Percentiles rank a stretch among this genome's conserved stretches.
Conservation (phyloP, 2,888 invertebrate genomes). For the Andrena hattorfiana region DNA sequence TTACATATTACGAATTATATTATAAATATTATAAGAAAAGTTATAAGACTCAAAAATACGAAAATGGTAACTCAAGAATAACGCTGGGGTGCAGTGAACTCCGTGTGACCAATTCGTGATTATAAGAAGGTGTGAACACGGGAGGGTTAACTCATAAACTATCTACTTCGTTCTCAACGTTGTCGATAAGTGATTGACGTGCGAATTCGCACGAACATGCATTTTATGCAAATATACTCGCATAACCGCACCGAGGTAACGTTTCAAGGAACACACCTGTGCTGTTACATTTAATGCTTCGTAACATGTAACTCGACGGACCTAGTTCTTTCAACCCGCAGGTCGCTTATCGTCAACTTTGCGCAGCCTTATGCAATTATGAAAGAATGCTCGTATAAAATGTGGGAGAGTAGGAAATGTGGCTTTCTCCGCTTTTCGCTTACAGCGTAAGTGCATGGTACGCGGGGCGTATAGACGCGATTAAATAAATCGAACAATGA, state of each 20-base stretch:
- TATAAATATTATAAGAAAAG: too few species aligned
- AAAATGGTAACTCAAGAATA: too few species aligned
- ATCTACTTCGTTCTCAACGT: background rate
- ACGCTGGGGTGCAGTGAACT: too few species aligned
- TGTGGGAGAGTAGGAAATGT: constrained; percentile 25
- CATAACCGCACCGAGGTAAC: background rate
- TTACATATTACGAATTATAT: too few species aligned
- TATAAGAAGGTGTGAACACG: too few species aligned
- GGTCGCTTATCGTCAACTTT: background rate
- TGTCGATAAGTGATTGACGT: background rate
- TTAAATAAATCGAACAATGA: constrained; percentile 39
- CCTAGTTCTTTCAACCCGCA: background rate
- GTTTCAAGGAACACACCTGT: constrained; percentile 23
- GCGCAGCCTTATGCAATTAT: constrained; percentile 6
- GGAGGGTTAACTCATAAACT: background rate
- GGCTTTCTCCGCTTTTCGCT: constrained; percentile 47
- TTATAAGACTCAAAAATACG: too few species aligned
- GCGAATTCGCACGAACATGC: background rate
- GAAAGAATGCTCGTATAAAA: constrained; percentile 15
- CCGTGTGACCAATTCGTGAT: too few species aligned
- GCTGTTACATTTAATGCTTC: constrained; percentile 31
- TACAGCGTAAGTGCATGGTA: background rate
- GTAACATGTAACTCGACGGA: constrained; percentile 18
- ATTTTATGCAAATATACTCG: constrained; percentile 1
- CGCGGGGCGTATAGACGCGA: constrained; percentile 13